Base-by-base conservation (phyloP, 2,113 vertebrate species). In the Aphelocoma coerulescens region DNA sequence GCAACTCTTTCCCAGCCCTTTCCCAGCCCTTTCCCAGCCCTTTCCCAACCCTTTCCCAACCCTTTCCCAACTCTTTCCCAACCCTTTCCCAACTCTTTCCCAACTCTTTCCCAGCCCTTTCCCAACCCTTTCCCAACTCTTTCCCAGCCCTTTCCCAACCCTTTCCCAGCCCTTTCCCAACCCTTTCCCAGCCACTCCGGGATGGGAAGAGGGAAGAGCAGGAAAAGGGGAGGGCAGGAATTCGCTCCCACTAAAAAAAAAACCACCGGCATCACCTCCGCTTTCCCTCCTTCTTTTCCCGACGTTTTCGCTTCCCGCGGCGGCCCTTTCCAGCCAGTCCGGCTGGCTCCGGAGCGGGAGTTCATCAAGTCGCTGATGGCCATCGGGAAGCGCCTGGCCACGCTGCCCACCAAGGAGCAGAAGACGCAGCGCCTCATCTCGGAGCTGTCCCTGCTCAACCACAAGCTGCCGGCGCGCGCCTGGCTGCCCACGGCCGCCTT, bases 331-430 rank as follows among this genome's bases (percentile, higher is more conserved):
- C 16, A 99, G 99, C 99, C 99, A 1, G 97, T 99, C 83, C 98
- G 99, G 22, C 98, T 99, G 32, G 98, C 99, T 2, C 99, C 99
- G 5, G 99, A 99, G 97, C 97, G 99, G 15, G 99, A 99, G 43
- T 99, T 99, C 97, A 99, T 99, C 88, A 99, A 99, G 91, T 99
- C 99, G 1, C 98, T 99, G 93, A 98, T 99, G 97, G 98, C 98
- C 15, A 99, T 99, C 17, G 99, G 99, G 74, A 99, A 99, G 96
- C 98, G 99, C 10, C 90, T 99, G 95, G 99, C 99, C 72, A 99
- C 99, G 0, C 97, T 99, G 85, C 99, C 99, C n/a, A 99, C 99
- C 96, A 99, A 99, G 91, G 99, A 99, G 96, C 99, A 99, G 98
- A 99, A 99, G 95, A 99, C 99, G 1, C 98, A 99, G 92, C 96